phyloP scores from a whole-genome alignment of 2,797 vertebrate species.

The Oceanodroma leucorhoa region DNA sequence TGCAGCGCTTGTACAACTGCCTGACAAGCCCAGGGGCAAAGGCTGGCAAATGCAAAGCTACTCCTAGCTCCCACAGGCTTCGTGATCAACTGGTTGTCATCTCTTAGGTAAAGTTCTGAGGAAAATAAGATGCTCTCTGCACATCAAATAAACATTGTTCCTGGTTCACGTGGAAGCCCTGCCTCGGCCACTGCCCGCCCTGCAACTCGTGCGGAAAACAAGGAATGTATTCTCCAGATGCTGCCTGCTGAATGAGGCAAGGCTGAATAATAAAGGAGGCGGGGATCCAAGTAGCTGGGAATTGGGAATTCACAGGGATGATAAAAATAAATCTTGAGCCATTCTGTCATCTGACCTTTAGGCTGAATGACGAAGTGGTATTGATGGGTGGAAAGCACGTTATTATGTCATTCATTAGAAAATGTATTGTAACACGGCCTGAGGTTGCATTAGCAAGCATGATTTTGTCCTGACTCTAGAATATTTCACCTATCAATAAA shows the following conservation, averaged over 20 bases:
- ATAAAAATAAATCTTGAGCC: not conserved
- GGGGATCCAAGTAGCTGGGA: not conserved
- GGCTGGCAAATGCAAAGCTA: not conserved
- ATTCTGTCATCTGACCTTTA: slow-evolving; percentile 26
- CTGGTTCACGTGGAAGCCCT: not conserved
- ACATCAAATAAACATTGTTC: not conserved
- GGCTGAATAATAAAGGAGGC: not conserved
- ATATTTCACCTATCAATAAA: not conserved
- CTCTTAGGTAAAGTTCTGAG: not conserved
- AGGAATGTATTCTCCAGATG: not conserved
- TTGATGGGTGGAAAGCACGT: not conserved
- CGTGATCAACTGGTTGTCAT: not conserved
- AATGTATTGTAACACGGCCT: not conserved
- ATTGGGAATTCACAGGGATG: not conserved
- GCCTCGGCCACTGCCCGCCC: not conserved
- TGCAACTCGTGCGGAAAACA: not conserved
- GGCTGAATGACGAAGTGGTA: not conserved
- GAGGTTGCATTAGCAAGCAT: not conserved
- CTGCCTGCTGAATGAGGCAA: not conserved
- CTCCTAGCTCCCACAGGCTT: not conserved
- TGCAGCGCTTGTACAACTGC: not conserved
- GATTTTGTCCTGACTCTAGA: not conserved
- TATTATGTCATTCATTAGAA: not conserved
- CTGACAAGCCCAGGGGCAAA: not conserved
- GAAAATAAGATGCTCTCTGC: not conserved